Conservation (phyloP, 1,140 invertebrate genomes). For the Eufriesea mexicana region DNA sequence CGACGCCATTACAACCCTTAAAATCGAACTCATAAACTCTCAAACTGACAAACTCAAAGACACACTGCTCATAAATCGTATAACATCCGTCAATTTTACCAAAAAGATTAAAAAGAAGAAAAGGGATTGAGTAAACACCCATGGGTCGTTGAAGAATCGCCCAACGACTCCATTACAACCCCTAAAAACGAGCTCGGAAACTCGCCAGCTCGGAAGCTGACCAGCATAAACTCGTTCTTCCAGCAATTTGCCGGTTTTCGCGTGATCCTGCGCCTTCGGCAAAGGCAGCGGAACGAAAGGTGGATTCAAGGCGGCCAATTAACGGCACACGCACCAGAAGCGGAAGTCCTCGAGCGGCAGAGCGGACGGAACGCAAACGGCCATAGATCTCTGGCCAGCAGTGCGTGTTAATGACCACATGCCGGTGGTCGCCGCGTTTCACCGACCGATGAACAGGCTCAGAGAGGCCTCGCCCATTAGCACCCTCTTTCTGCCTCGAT, state of each 20-base stretch:
- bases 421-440: constrained; percentile 53
- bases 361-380: constrained; percentile 44
- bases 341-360: constrained; percentile 7
- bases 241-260: neutral
- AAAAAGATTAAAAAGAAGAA: too few species aligned
- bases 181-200: too few species aligned
- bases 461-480: neutral
- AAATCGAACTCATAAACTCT: too few species aligned
- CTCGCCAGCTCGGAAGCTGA: too few species aligned
- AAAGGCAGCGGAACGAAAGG: neutral
- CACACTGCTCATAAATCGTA: too few species aligned
- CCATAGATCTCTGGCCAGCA: constrained; percentile 50
- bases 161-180: too few species aligned
- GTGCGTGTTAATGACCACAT: constrained; percentile 60
- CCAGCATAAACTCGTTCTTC: neutral
- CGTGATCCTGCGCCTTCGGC: neutral
- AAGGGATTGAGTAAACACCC: too few species aligned
- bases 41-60: too few species aligned
- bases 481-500: constrained; percentile 25
- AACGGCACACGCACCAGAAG: constrained; percentile 42
- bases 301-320: constrained; percentile 34
- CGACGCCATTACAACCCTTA: too few species aligned
- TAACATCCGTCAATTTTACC: too few species aligned
- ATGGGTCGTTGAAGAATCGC: too few species aligned
- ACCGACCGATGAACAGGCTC: constrained; percentile 60